Conservation (phyloP, 2,113 vertebrate species). For the Ondatra zibethicus region DNA sequence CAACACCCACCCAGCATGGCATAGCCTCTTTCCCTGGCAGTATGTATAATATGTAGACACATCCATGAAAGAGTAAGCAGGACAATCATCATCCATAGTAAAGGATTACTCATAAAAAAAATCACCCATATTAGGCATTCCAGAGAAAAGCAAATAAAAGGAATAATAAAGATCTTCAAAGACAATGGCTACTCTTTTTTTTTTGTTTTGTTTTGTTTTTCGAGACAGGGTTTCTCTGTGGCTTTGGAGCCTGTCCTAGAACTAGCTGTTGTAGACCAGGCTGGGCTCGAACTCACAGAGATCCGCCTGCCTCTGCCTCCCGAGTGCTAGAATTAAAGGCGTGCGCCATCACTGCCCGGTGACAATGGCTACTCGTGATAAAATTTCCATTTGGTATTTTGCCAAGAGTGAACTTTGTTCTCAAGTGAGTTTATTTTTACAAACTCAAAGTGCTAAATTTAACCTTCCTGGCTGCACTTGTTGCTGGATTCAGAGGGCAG, state of each 20-base stretch:
- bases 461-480: constrained; percentile 75
- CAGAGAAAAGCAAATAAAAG: constrained; percentile 62
- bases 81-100: not conserved
- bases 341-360: too few species aligned
- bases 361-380: constrained; percentile 75
- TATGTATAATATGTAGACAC: not conserved
- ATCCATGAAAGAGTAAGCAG: constrained; percentile 44
- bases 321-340: too few species aligned
- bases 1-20: not conserved
- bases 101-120: constrained; percentile 31
- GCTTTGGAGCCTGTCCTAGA: too few species aligned
- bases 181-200: constrained; percentile 77
- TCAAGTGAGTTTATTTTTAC: constrained; percentile 83
- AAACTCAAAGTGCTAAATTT: constrained; percentile 76
- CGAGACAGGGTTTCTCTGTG: too few species aligned
- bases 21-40: not conserved
- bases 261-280: too few species aligned
- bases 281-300: too few species aligned
- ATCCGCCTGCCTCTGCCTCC: too few species aligned
- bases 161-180: constrained; percentile 71
- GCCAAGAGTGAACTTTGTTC: constrained; percentile 67
- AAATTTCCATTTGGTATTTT: constrained; percentile 61
- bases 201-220: too few species aligned
- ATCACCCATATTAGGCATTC: constrained; percentile 57
- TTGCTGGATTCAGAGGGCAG: constrained; percentile 67